These are phyloP conservation scores for Episyrphus balteatus DNA, from an alignment of 1,140 invertebrate species.

Conservation along the genomic window DNA sequence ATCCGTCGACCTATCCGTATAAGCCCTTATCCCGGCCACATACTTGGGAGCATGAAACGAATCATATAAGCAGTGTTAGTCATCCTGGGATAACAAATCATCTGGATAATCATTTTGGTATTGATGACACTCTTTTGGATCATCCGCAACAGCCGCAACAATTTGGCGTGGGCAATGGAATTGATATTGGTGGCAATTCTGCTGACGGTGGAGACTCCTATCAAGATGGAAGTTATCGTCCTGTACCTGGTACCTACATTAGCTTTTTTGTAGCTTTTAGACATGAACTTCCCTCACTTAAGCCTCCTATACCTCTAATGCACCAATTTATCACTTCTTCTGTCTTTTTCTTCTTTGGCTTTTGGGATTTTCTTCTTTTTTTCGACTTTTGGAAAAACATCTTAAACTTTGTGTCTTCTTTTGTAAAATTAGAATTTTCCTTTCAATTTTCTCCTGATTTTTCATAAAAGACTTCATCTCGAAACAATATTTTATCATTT, in stretches of 20 bases:
- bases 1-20: conserved; percentile 4
- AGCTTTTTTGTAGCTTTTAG: background rate
- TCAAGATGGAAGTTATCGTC: conserved; percentile 26
- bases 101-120: conserved; percentile 32
- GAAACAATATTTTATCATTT: background rate
- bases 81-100: conserved; percentile 27
- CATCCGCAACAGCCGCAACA: conserved; percentile 25
- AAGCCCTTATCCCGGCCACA: conserved; percentile 7
- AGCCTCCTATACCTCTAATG: conserved; percentile 3
- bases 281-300: too few species aligned
- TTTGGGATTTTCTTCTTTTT: background rate
- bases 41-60: conserved; percentile 30
- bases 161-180: conserved; percentile 30
- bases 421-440: background rate
- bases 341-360: background rate
- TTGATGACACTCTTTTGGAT: conserved; percentile 12
- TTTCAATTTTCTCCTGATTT: background rate
- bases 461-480: background rate
- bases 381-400: background rate
- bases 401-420: too few species aligned
- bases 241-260: conserved; percentile 30
- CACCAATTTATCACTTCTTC: conserved; percentile 7
- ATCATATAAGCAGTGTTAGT: conserved; percentile 11
- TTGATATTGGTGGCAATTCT: conserved; percentile 29
- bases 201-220: conserved; percentile 16